These are phyloP conservation scores for Acholoe squamosa DNA, from an alignment of 2,888 invertebrate genomes.

Conservation along the genomic window DNA sequence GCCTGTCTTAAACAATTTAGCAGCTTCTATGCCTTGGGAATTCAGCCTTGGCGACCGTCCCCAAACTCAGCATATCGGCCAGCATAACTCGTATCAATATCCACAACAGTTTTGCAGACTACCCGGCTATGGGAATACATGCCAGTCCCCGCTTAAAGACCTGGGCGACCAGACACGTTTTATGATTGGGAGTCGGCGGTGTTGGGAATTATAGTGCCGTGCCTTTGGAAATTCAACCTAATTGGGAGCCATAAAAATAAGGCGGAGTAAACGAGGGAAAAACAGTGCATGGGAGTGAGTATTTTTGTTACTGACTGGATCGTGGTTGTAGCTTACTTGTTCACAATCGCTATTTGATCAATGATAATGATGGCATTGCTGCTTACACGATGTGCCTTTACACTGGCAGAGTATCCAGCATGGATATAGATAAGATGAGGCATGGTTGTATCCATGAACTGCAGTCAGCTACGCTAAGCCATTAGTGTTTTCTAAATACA, in stretches of 20 bases:
- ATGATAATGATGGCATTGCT: conserved; percentile 29
- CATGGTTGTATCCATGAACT: neutral
- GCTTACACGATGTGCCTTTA: neutral
- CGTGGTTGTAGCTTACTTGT: neutral
- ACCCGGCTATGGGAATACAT: too few relatives aligned
- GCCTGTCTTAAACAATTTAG: too few relatives aligned
- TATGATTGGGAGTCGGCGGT: too few relatives aligned
- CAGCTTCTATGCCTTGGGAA: too few relatives aligned
- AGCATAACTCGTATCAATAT: too few relatives aligned
- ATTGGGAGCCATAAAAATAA: conserved; percentile 6
- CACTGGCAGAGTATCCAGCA: neutral
- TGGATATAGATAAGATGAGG: neutral
- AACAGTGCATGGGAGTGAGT: neutral
- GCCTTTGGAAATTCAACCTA: neutral
- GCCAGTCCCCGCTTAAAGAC: too few relatives aligned
- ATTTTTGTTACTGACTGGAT: neutral
- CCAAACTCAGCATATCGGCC: too few relatives aligned
- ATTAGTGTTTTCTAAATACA: too few relatives aligned
- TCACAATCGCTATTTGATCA: conserved; percentile 1
- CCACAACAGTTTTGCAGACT: too few relatives aligned
- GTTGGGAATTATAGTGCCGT: neutral
- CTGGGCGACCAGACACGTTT: too few relatives aligned
- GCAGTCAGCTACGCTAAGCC: too few relatives aligned
- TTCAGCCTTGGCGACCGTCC: too few relatives aligned
- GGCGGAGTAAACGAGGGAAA: neutral